Evolutionary conservation across 2,888 invertebrate genomes (phyloP).

Genomic region (Auanema freiburgensis): DNA sequence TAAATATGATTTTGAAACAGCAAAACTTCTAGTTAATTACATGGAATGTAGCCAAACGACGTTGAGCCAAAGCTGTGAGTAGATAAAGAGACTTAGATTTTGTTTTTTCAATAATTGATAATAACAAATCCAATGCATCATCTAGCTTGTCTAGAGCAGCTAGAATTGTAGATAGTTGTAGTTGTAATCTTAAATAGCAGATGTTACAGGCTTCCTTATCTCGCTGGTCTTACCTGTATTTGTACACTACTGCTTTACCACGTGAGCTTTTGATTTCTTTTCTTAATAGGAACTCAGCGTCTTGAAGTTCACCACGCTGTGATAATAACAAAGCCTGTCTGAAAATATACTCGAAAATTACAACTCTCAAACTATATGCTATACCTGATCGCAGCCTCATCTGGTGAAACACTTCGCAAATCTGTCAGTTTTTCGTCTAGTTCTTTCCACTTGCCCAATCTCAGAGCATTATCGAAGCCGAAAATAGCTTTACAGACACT

Average conservation of each 20-base stretch:
- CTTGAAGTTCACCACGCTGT: not conserved
- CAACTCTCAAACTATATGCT: not conserved
- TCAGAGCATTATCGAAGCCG: constrained; percentile 25
- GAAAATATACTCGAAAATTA: not conserved
- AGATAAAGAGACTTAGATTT: no score
- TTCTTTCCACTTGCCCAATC: constrained; percentile 13
- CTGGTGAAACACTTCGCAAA: constrained; percentile 10
- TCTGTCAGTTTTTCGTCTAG: constrained; percentile 12
- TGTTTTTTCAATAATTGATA: not conserved
- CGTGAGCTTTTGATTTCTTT: not conserved
- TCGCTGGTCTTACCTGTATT: not conserved
- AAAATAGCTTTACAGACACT: constrained; percentile 17
- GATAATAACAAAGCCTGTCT: constrained; percentile 7
- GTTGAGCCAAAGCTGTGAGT: not conserved
- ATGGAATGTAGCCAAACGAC: not conserved
- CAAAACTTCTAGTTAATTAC: not conserved
- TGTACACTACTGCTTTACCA: not conserved
- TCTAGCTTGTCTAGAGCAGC: not conserved
- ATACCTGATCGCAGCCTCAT: constrained; percentile 22
- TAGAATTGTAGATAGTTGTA: not conserved
- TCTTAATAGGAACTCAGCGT: not conserved
- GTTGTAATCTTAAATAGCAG: not conserved
- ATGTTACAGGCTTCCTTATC: not conserved
- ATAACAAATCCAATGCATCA: not conserved
- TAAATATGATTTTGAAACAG: not conserved